Conservation (phyloP, 2,797 vertebrate species). For the Triplophysa yarkandensis region DNA sequence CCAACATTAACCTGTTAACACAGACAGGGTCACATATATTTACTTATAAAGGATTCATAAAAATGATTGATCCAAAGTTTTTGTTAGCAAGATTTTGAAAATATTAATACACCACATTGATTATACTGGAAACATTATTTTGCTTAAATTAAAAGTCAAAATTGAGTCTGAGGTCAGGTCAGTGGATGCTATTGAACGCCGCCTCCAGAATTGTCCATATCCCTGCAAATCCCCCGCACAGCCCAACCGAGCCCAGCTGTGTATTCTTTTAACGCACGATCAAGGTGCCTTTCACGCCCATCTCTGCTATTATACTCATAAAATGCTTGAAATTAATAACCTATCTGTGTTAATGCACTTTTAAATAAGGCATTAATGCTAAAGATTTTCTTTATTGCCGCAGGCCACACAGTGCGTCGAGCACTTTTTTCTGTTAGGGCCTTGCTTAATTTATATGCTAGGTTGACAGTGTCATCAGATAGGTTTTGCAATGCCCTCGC, state of each 20-base stretch:
- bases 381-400: conserved; percentile 62
- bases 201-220: conserved; percentile 39
- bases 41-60: not conserved
- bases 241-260: conserved; percentile 25
- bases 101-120: no score
- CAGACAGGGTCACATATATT: no score
- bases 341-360: conserved; percentile 61
- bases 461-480: conserved; percentile 65
- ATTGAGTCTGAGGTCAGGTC: not conserved
- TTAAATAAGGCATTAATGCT: conserved; percentile 63
- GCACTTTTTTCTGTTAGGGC: conserved; percentile 55
- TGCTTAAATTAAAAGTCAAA: not conserved
- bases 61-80: no score
- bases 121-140: not conserved
- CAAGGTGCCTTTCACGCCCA: conserved; percentile 65
- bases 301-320: conserved; percentile 57
- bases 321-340: conserved; percentile 65
- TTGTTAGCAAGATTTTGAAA: not conserved
- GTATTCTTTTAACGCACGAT: conserved; percentile 48
- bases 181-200: not conserved
- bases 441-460: conserved; percentile 60
- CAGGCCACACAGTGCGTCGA: conserved; percentile 32
- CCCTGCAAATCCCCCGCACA: conserved; percentile 40
- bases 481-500: conserved; percentile 61
- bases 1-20: no score